Evolutionary conservation across 2,888 invertebrate species (phyloP).

Genomic region (Lepidochitona cinerea): DNA sequence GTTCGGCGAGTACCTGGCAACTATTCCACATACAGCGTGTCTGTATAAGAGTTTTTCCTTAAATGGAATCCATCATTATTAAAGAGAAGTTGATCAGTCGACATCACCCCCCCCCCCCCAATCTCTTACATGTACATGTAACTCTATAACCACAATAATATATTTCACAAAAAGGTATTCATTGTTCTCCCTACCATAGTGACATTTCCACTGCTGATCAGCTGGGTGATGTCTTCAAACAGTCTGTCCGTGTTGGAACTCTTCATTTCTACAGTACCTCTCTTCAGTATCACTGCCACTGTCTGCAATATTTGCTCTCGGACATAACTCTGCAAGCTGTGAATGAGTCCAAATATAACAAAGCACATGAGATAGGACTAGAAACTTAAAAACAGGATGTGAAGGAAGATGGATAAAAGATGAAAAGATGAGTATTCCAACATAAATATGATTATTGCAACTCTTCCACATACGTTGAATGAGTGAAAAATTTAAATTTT

Average conservation of each 20-base stretch:
- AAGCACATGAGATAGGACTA: no score
- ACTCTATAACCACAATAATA: background rate
- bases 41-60: no score
- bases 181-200: conserved; percentile 73
- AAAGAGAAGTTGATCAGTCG: background rate
- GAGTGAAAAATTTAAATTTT: no score
- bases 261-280: conserved; percentile 81
- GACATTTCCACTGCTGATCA: conserved; percentile 80
- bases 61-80: no score
- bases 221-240: conserved; percentile 77
- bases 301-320: conserved; percentile 79
- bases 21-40: no score
- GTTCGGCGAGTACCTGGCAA: no score
- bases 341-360: conserved; percentile 4
- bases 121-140: background rate
- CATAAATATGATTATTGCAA: no score
- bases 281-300: conserved; percentile 89
- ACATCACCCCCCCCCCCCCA: background rate
- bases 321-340: conserved; percentile 79
- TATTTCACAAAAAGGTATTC: background rate
- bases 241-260: conserved; percentile 78
- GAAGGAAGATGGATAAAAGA: no score
- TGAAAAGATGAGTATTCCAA: no score
- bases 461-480: no score
- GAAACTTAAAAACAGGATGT: no score